Evolutionary conservation across 2,113 vertebrate genomes (phyloP).

Genomic region (Alces alces): DNA sequence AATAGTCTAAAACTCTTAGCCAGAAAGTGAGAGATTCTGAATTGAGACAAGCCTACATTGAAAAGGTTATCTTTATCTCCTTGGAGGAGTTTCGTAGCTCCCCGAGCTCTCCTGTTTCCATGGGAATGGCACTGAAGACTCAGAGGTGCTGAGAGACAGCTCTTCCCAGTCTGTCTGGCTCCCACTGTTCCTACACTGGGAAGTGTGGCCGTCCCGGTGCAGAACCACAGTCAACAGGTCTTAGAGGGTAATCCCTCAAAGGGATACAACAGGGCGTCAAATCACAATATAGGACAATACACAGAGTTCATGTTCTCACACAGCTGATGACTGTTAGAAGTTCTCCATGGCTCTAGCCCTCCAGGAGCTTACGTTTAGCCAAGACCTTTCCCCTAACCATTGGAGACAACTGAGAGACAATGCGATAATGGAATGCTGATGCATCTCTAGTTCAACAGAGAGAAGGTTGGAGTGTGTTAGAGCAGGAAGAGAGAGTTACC

Average conservation of each 20-base stretch:
- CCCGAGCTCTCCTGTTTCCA: background rate
- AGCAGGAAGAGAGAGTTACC: background rate
- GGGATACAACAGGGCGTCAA: rapidly evolving
- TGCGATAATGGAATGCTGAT: too few relatives aligned
- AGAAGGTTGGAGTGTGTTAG: background rate
- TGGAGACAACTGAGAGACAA: background rate
- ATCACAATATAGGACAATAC: background rate
- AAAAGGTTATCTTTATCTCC: background rate
- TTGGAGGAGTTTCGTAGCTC: background rate
- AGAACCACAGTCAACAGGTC: background rate
- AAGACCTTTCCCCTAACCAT: background rate
- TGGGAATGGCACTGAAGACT: background rate
- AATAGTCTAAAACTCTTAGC: background rate
- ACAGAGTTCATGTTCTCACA: background rate
- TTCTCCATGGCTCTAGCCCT: background rate
- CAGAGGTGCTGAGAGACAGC: rapidly evolving
- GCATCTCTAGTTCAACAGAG: background rate
- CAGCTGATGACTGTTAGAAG: too few relatives aligned
- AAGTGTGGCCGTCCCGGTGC: background rate
- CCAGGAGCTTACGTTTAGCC: background rate
- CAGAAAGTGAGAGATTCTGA: background rate
- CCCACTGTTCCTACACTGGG: rapidly evolving
- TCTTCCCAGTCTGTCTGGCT: background rate
- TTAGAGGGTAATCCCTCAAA: background rate
- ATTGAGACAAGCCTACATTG: background rate